A percentile compares a stretch with the other conserved stretches of the same genome.
Conservation (phyloP, 1,140 invertebrate genomes). For the Triops cancriformis region DNA sequence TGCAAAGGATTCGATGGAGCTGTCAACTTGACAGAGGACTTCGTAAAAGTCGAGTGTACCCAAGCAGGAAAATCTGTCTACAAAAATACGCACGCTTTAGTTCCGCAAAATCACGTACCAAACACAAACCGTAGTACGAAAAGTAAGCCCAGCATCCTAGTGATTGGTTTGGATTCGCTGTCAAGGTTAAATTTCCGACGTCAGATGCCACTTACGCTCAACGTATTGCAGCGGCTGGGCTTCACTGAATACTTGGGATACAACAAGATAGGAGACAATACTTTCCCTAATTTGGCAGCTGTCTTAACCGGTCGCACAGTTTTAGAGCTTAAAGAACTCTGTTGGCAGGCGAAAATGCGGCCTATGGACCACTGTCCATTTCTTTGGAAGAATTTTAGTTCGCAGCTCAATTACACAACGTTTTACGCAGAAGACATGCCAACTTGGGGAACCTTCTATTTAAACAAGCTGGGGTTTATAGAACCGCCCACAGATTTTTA, state of each 20-base stretch:
- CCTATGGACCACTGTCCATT: slow-evolving; percentile 39
- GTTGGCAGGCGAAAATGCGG: slow-evolving; percentile 25
- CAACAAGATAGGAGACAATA: slow-evolving; percentile 37
- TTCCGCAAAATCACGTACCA: neutral
- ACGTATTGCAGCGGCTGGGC: slow-evolving; percentile 16
- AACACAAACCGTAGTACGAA: neutral
- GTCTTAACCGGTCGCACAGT: slow-evolving; percentile 33
- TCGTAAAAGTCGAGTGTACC: neutral
- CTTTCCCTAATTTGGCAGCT: slow-evolving; percentile 37
- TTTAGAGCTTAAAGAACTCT: slow-evolving; percentile 19
- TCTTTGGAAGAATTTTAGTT: slow-evolving; percentile 37
- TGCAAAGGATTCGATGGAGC: neutral
- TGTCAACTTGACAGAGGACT: neutral
- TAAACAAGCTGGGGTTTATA: slow-evolving; percentile 34
- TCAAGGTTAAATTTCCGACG: neutral
- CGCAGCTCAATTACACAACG: slow-evolving; percentile 34
- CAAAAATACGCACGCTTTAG: neutral
- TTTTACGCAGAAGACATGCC: slow-evolving; percentile 36
- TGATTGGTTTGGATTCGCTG: neutral
- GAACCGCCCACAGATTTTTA: slow-evolving; percentile 29
- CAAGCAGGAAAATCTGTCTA: neutral
- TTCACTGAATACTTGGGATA: slow-evolving; percentile 35
- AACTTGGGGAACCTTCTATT: slow-evolving; percentile 34
- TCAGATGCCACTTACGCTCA: too few species aligned
- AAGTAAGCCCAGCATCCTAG: neutral